phyloP scores from a whole-genome alignment of 2,888 invertebrate species.

The Nemapogon koenigi region DNA sequence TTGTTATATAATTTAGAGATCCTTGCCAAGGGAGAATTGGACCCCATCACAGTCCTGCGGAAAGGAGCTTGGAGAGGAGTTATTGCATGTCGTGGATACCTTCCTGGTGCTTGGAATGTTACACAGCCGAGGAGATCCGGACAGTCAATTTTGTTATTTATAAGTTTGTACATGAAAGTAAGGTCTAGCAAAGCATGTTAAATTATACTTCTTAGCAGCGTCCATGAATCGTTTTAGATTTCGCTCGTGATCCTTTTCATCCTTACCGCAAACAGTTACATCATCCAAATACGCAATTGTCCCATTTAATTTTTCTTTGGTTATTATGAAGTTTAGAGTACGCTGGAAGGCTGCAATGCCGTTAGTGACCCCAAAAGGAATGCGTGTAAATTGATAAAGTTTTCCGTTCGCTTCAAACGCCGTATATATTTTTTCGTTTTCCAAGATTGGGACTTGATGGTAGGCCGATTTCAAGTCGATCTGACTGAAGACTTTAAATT shows the following conservation, averaged over 20 bases:
- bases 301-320: not conserved
- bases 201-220: not conserved
- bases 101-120: no score
- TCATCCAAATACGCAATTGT: not conserved
- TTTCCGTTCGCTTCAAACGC: constrained; percentile 6
- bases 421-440: not conserved
- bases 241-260: not conserved
- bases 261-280: not conserved
- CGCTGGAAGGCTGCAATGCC: constrained; percentile 3
- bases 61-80: no score
- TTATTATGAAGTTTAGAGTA: constrained; percentile 1
- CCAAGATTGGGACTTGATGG: constrained; percentile 3
- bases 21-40: no score
- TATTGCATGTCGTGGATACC: no score
- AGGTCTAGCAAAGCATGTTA: no score
- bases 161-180: no score
- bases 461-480: not conserved
- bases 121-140: no score
- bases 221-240: constrained; percentile 1
- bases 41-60: no score
- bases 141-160: no score
- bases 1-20: no score
- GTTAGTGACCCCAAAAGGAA: constrained; percentile 4
- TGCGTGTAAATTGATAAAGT: constrained; percentile 1
- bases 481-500: not conserved